Evolutionary conservation across 2,113 vertebrate species (phyloP), one percentile per base, ranked within the genome.

Genomic region (Todiramphus saurophagus): DNA sequence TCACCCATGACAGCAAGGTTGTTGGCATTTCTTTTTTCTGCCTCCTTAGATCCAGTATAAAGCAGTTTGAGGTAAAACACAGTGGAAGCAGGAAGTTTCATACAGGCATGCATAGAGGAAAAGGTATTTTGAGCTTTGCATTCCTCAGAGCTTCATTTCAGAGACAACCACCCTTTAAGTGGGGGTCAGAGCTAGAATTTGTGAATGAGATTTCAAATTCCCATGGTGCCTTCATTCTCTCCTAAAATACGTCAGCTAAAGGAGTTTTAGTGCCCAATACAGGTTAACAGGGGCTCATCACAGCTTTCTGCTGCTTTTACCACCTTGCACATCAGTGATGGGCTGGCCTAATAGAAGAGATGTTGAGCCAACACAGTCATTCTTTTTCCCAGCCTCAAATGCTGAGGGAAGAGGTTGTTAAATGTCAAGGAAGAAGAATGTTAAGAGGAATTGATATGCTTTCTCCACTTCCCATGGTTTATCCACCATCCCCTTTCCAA

Each of bases 331-430:
- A n/a, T 15, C 25, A 35, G 23, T 2, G 13, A 8, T 17, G 56
- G 25, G 44, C 67, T 79, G 53, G 17, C 43, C 68, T 58, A 13
- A 25, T 1, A 33, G 11, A 43, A n/a, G 16, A n/a, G 16, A 2
- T 10, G 5, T 50, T 59, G 58, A 69, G 64, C 33, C 78, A 75
- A 2, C 0, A 0, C 0, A 0, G 56, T 44, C 79, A 53, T 31
- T 18, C 1, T 13, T 56, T 51, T 81, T 80, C 3, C 64, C 81
- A 83, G 81, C 33, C 50, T 51, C 69, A 69, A 2, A 27, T 14
- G 6, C 7, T 1, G 2, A 5, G 55, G 64, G 23, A 60, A 21
- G 33, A 84, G 41, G 46, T 48, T 46, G 46, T 20, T 46, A 20
- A 46, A 46, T 20, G 10, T 46, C 18, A 20, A 20, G 19, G 46